Evolutionary conservation across 2,888 invertebrate genomes (phyloP), one percentile per base, ranked within the genome.

Genomic region (Chloromyia formosa): DNA sequence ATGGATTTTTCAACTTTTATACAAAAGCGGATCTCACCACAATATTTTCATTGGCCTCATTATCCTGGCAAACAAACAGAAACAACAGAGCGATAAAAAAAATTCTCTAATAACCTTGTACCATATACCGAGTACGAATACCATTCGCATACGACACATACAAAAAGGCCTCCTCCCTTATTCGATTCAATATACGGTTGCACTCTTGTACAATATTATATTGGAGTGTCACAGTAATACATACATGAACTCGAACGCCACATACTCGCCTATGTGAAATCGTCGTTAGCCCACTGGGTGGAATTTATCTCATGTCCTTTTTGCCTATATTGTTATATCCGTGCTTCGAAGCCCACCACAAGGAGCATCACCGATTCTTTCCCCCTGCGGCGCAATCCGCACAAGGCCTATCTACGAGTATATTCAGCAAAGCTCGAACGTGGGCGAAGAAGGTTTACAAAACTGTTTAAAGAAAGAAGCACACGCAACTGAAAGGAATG

Each of bases 101-200:
- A 71, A n/a, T 64, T 54, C 64, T 74, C 74, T 74, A 74, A 74
- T 74, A 74, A 74, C 74, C 74, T 74, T 74, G 74, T 74, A 61
- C 74, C 74, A 74, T 35, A 74, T 62, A 56, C 27, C 27, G 27
- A 35, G 3, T 35, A 35, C 27, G 27, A 35, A 35, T 62, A 56
- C n/a, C 20, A 45, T 45, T 58, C 27, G 7, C 54, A 40, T 54
- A 64, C 35, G 49, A 35, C 66, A 66, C 66, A 45, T 45, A 45
- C 16, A 49, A n/a, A 66, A 66, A 35, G n/a, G 12, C 23, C 40
- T 49, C 42, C 66, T 16, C 66, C 20, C 22, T 49, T 49, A 9
- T n/a, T 20, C 5, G 35, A 23, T 66, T 66, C 23, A 20, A 66
- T 22, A 45, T n/a, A 45, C 66, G 45, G 1, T 16, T 14, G 14